A percentile compares a stretch with the other conserved stretches of the same genome.
Evolutionary conservation across 2,113 vertebrate genomes (phyloP).

Genomic region (Ophthalmolycus amberensis): DNA sequence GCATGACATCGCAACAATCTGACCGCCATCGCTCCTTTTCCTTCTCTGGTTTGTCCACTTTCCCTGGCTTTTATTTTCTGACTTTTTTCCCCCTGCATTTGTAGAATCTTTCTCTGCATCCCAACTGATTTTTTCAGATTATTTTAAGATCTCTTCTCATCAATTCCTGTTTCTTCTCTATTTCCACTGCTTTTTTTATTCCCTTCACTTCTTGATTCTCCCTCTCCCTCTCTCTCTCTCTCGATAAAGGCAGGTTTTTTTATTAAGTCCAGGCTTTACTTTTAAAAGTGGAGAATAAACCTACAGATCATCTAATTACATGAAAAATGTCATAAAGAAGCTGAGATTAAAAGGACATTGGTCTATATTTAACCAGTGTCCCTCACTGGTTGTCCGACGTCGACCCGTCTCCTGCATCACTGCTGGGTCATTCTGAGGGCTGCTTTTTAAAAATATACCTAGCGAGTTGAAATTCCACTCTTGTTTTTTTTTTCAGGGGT

Average conservation of each 20-base stretch:
- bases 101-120: slow-evolving; percentile 17
- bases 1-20: slow-evolving; percentile 81
- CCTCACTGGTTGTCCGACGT: slow-evolving; percentile 90
- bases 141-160: not conserved
- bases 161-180: not conserved
- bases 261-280: not conserved
- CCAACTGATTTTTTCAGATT: slow-evolving; percentile 22
- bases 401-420: slow-evolving; percentile 79
- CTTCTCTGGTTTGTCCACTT: slow-evolving; percentile 90
- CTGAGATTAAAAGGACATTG: not conserved
- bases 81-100: slow-evolving; percentile 28
- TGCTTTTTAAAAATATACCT: not conserved
- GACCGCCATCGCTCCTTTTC: slow-evolving; percentile 92
- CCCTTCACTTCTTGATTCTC: not conserved
- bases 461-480: not conserved
- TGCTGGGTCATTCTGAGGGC: slow-evolving; percentile 82
- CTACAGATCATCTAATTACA: not conserved
- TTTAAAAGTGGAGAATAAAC: not conserved
- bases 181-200: slow-evolving; percentile 17
- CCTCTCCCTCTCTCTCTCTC: not conserved
- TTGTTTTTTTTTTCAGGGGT: slow-evolving; percentile 80
- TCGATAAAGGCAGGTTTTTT: not conserved
- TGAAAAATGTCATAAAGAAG: not conserved
- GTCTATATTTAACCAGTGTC: slow-evolving; percentile 73
- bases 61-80: slow-evolving; percentile 77